phyloP scores from a whole-genome alignment of 1,140 invertebrate species.

The Drosophila baimaii region DNA sequence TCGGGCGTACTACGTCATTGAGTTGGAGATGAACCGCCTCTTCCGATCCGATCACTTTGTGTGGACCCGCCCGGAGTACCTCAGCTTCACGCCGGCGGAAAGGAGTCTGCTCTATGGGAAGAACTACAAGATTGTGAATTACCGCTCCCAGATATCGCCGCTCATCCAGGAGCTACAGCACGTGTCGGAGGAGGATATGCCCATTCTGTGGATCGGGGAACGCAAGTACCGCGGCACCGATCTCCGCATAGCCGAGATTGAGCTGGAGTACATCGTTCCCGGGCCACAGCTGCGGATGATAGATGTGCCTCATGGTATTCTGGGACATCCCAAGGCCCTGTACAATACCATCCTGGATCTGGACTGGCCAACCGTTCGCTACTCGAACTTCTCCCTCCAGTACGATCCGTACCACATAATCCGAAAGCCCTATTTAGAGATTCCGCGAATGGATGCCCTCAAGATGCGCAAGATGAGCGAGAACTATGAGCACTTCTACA shows the following conservation, averaged over 20 bases:
- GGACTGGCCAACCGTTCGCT: constrained; percentile 65
- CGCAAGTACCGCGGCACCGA: constrained; percentile 78
- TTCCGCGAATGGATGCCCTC: constrained; percentile 57
- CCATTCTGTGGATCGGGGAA: constrained; percentile 79
- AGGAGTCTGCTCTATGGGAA: constrained; percentile 68
- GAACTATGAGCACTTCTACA: constrained; percentile 62
- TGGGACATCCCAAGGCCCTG: constrained; percentile 72
- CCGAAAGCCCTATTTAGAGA: constrained; percentile 59
- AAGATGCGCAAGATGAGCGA: constrained; percentile 41
- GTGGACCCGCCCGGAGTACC: constrained; percentile 37
- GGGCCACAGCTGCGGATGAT: constrained; percentile 71
- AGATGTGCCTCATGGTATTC: constrained; percentile 71
- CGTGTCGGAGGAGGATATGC: constrained; percentile 61
- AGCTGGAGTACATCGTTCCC: constrained; percentile 76
- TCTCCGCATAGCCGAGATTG: constrained; percentile 60
- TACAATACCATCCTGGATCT: constrained; percentile 71
- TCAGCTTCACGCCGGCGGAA: constrained; percentile 59
- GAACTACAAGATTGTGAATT: constrained; percentile 67
- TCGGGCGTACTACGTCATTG: constrained; percentile 68
- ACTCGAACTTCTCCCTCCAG: constrained; percentile 51
- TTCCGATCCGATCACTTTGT: constrained; percentile 80
- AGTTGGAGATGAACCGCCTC: constrained; percentile 76
- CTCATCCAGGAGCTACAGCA: constrained; percentile 67
- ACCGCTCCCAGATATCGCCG: constrained; percentile 71
- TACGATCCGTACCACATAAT: constrained; percentile 75